Conservation (phyloP, 2,113 vertebrate genomes). For the Daboia siamensis region DNA sequence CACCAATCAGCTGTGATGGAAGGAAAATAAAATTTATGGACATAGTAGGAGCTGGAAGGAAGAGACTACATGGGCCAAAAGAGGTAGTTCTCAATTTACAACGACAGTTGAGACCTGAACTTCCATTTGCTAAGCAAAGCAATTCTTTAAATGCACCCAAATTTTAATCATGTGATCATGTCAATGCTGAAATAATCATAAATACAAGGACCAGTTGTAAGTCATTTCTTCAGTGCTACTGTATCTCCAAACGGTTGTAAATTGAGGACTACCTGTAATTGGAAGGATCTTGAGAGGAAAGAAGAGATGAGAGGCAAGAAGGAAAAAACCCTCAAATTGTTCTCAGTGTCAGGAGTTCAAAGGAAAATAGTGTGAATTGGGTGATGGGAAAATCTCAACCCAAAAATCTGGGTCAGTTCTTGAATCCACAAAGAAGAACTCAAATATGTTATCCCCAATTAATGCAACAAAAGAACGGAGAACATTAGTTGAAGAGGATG, state of each 20-base stretch:
- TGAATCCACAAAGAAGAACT: neutral
- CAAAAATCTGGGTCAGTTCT: neutral
- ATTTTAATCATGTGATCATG: no score
- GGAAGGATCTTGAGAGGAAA: neutral
- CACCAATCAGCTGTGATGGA: neutral
- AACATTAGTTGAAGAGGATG: neutral
- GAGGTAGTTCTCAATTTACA: no score
- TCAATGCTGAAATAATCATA: no score
- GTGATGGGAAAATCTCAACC: neutral
- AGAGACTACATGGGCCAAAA: neutral
- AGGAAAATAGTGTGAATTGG: neutral
- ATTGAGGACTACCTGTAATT: neutral
- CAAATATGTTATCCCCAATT: neutral
- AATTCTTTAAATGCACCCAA: no score
- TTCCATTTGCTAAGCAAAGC: no score
- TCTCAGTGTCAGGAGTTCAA: neutral
- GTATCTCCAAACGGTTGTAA: no score
- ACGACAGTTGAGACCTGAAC: no score
- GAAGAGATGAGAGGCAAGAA: neutral
- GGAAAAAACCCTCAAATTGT: neutral
- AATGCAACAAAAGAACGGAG: neutral
- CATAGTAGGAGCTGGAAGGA: neutral
- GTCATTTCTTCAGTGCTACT: no score
- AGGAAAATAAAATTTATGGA: neutral
- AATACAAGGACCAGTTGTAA: no score